Evolutionary conservation across 2,113 vertebrate species (phyloP).

Genomic region (Arvicanthis niloticus): DNA sequence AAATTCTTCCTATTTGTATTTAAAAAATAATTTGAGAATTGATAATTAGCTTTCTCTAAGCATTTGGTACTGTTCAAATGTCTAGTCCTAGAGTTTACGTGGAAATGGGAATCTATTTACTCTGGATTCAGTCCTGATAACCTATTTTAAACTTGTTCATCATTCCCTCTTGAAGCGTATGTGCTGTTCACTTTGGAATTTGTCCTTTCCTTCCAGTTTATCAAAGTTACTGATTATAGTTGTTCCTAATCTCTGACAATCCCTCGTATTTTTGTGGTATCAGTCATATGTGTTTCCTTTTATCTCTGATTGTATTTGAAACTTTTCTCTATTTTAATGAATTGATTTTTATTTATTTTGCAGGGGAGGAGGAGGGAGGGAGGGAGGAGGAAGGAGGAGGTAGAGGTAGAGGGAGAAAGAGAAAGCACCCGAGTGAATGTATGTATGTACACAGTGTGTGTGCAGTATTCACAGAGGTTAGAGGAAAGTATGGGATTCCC

Average conservation of each 20-base stretch:
- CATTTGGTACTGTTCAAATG: not conserved
- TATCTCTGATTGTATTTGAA: not conserved
- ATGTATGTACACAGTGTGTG: not conserved
- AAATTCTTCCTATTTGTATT: not conserved
- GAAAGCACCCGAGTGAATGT: too few relatives aligned
- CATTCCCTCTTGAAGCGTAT: not conserved
- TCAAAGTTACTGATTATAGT: not conserved
- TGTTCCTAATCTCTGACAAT: not conserved
- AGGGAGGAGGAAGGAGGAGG: fast-evolving
- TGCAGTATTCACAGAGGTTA: not conserved
- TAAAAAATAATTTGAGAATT: not conserved
- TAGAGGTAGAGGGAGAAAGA: too few relatives aligned
- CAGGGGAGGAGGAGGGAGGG: too few relatives aligned
- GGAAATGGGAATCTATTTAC: not conserved
- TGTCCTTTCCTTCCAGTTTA: not conserved
- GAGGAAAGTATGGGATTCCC: not conserved
- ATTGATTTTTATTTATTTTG: not conserved
- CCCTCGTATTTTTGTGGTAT: not conserved
- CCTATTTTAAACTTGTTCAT: not conserved
- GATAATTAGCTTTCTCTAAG: not conserved
- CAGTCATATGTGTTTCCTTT: not conserved
- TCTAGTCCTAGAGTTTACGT: not conserved
- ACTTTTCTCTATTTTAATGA: not conserved
- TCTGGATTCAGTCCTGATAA: not conserved
- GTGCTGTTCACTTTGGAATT: not conserved